A percentile compares a stretch with the other conserved stretches of the same genome.
Evolutionary conservation across 2,113 vertebrate species (phyloP).

Genomic region (Pluvianellus socialis): DNA sequence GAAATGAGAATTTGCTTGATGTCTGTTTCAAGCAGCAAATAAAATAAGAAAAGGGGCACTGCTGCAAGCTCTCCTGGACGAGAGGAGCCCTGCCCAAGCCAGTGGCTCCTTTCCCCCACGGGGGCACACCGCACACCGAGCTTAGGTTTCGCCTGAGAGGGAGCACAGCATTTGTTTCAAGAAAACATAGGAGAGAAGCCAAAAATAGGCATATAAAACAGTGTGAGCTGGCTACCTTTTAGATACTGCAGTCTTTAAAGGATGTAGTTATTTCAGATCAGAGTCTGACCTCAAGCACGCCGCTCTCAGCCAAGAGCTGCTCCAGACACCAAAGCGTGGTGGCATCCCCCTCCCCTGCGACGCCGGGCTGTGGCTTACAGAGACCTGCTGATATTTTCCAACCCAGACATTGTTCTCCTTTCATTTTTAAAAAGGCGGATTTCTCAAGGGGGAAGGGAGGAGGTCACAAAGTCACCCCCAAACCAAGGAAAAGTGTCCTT

Average conservation of each 20-base stretch:
- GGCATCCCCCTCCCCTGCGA: neutral
- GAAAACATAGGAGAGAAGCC: neutral
- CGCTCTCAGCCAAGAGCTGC: neutral
- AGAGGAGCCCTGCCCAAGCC: neutral
- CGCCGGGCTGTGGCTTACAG: neutral
- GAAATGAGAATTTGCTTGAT: neutral
- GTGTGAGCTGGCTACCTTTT: neutral
- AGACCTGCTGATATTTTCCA: neutral
- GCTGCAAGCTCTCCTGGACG: neutral
- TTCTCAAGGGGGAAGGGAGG: neutral
- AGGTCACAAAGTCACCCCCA: neutral
- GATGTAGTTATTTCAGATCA: neutral
- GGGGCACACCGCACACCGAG: rapidly evolving
- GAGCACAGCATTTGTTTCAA: neutral
- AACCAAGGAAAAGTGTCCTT: neutral
- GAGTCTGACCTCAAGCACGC: neutral
- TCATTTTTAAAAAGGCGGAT: neutral
- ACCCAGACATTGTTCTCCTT: neutral
- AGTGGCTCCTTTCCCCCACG: neutral
- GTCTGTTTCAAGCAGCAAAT: neutral
- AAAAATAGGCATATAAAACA: neutral
- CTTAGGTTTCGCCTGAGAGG: neutral
- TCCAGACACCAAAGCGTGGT: rapidly evolving
- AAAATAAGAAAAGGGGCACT: neutral
- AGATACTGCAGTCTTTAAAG: neutral